These are phyloP conservation scores for Propithecus perrieri DNA, from an alignment of 2,797 vertebrate genomes.

Conservation along the genomic window DNA sequence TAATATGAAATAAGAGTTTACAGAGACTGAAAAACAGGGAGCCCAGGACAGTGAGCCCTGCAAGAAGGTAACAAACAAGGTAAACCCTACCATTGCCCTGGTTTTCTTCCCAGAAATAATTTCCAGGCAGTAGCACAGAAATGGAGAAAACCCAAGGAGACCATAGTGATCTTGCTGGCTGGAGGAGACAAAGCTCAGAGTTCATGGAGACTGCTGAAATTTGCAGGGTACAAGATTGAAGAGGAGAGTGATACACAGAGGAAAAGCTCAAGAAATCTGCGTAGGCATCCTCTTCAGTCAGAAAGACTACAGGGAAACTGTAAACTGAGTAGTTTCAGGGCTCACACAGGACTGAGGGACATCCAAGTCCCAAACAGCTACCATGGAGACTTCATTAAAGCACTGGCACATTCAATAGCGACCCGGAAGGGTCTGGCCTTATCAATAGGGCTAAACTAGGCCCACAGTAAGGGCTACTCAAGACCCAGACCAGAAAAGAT, in stretches of 20 bases:
- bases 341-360: background rate
- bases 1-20: background rate
- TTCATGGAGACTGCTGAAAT: background rate
- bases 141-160: background rate
- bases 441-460: background rate
- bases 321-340: background rate
- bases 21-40: background rate
- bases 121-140: background rate
- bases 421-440: background rate
- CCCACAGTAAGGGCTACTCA: background rate
- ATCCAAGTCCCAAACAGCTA: background rate
- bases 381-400: background rate
- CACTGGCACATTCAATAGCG: background rate
- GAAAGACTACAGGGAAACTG: background rate
- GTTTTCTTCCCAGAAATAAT: background rate
- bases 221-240: background rate
- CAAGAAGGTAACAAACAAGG: background rate
- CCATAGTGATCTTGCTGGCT: background rate
- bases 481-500: background rate
- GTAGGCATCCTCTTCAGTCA: background rate
- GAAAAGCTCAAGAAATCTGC: background rate
- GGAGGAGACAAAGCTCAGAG: background rate
- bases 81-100: background rate
- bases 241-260: background rate
- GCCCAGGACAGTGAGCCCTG: background rate